Conservation (phyloP, 1,140 invertebrate genomes). For the Ruditapes philippinarum region DNA sequence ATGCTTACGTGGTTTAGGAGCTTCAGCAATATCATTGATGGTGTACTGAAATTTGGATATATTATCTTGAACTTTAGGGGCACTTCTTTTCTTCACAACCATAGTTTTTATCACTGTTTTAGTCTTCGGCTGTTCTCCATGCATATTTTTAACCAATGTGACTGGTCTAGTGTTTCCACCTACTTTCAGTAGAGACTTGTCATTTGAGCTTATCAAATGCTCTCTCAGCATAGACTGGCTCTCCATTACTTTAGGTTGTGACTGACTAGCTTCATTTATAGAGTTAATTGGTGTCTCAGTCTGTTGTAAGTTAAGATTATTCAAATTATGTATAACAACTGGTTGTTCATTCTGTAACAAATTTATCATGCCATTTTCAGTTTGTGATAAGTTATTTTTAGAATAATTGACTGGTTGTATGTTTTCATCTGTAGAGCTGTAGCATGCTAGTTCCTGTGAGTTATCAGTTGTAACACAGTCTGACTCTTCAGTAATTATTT, state of each 20-base stretch:
- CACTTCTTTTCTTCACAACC: neutral
- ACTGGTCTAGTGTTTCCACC: neutral
- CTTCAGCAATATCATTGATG: neutral
- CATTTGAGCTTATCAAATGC: neutral
- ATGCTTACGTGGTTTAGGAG: slow-evolving; percentile 1
- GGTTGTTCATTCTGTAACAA: neutral
- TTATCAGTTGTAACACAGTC: neutral
- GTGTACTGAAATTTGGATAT: neutral
- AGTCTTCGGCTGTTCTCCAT: neutral
- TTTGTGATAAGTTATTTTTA: slow-evolving; percentile 12
- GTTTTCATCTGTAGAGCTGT: slow-evolving; percentile 12
- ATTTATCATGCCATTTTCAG: neutral
- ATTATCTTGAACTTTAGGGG: neutral
- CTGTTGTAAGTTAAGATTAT: slow-evolving; percentile 13
- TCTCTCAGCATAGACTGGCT: neutral
- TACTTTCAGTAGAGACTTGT: neutral
- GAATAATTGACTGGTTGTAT: slow-evolving; percentile 27
- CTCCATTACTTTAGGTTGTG: neutral
- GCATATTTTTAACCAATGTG: neutral
- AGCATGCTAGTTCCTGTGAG: neutral
- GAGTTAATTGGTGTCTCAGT: neutral
- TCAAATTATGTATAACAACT: slow-evolving; percentile 19
- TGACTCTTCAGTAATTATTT: neutral
- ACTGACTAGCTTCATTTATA: neutral
- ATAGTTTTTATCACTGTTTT: neutral